These are phyloP conservation scores for Gobio occitaniae DNA, from an alignment of 2,797 vertebrate species.

Conservation along the genomic window DNA sequence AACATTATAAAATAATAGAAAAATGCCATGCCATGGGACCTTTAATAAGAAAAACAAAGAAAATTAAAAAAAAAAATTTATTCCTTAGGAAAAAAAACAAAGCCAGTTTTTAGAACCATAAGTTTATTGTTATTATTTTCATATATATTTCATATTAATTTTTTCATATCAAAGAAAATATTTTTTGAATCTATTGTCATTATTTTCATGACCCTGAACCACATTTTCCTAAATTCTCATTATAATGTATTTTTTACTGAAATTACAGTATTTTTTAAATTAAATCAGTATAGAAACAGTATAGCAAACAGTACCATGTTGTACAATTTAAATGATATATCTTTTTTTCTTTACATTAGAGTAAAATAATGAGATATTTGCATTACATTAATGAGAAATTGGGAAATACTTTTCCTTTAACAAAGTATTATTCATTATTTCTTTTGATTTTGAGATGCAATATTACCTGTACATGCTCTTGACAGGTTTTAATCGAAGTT, in stretches of 20 bases:
- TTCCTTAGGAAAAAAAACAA: background rate
- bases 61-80: too few relatives aligned
- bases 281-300: background rate
- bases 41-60: too few relatives aligned
- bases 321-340: background rate
- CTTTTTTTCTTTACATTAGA: background rate
- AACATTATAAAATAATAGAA: too few relatives aligned
- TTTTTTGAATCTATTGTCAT: background rate
- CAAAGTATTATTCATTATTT: background rate
- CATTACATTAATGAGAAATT: background rate
- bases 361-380: background rate
- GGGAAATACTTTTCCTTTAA: background rate
- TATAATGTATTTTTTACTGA: background rate
- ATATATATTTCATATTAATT: background rate
- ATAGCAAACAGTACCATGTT: background rate
- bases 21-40: too few relatives aligned
- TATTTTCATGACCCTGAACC: background rate
- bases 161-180: background rate
- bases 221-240: background rate
- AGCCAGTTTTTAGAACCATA: background rate
- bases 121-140: background rate
- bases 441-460: background rate
- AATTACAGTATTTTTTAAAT: background rate
- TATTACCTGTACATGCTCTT: background rate
- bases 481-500: background rate